These are phyloP conservation scores for Tribolium madens DNA, from an alignment of 1,140 invertebrate species.

Conservation along the genomic window DNA sequence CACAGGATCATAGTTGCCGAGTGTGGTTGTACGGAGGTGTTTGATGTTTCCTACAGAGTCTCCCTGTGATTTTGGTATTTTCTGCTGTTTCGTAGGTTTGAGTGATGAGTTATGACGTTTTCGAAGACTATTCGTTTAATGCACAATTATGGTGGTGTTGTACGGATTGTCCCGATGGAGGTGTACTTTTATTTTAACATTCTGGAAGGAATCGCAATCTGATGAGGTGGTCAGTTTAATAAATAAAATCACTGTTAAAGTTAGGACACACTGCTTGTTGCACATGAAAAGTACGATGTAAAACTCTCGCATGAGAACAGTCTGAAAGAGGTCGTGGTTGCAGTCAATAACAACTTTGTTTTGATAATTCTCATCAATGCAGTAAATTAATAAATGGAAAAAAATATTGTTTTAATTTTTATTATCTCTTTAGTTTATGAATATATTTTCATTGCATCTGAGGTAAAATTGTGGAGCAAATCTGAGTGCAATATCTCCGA, in stretches of 20 bases:
- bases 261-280: background rate
- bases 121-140: constrained; percentile 15
- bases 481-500: no score
- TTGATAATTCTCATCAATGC: background rate
- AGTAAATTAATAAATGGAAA: background rate
- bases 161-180: background rate
- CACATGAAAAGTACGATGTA: background rate
- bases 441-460: no score
- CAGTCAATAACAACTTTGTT: background rate
- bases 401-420: background rate
- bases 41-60: constrained; percentile 40
- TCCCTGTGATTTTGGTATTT: background rate
- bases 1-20: background rate
- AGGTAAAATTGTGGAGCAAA: no score
- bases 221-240: background rate
- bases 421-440: no score
- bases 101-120: background rate
- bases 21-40: background rate
- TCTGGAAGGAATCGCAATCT: constrained; percentile 25
- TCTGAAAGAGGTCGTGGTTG: background rate
- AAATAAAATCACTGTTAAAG: background rate
- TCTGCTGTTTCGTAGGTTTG: constrained; percentile 11
- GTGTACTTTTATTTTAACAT: background rate
- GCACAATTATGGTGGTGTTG: constrained; percentile 19
- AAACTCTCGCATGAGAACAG: background rate